Evolutionary conservation across 2,888 invertebrate species (phyloP).

Genomic region (Aricia artaxerxes): DNA sequence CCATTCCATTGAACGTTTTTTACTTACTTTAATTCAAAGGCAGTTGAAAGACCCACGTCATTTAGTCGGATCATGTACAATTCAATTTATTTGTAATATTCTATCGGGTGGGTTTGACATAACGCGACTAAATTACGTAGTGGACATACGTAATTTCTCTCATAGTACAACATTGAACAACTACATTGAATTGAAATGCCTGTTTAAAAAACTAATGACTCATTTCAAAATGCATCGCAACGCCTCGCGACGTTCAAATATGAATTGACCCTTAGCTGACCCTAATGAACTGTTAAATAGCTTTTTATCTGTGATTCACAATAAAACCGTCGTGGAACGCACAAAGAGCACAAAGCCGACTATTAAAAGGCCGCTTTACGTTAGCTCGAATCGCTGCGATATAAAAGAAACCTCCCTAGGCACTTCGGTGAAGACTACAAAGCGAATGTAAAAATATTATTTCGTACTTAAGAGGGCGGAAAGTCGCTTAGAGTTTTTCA

Average conservation of each 20-base stretch:
- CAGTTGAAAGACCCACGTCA: too few species aligned
- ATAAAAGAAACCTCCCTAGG: conserved; percentile 9
- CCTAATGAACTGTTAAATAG: not conserved
- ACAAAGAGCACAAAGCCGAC: conserved; percentile 3
- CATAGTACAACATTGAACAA: too few species aligned
- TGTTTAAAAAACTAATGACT: not conserved
- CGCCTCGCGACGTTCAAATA: not conserved
- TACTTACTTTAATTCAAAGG: too few species aligned
- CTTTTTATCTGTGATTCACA: not conserved
- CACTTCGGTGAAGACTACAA: not conserved
- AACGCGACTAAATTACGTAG: too few species aligned
- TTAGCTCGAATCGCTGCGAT: not conserved
- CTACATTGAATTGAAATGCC: too few species aligned
- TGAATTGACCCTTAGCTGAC: not conserved
- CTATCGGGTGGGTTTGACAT: too few species aligned
- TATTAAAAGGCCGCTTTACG: conserved; percentile 14
- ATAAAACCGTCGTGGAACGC: not conserved
- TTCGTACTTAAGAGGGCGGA: not conserved
- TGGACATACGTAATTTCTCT: too few species aligned
- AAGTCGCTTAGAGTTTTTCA: not conserved
- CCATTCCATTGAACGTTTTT: not conserved
- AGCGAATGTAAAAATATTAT: conserved; percentile 19
- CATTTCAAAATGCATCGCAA: not conserved
- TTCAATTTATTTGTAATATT: too few species aligned
- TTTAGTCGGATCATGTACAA: too few species aligned